These are phyloP conservation scores for Rugalucina vietnamica DNA, from an alignment of 2,888 invertebrate genomes.

Conservation along the genomic window DNA sequence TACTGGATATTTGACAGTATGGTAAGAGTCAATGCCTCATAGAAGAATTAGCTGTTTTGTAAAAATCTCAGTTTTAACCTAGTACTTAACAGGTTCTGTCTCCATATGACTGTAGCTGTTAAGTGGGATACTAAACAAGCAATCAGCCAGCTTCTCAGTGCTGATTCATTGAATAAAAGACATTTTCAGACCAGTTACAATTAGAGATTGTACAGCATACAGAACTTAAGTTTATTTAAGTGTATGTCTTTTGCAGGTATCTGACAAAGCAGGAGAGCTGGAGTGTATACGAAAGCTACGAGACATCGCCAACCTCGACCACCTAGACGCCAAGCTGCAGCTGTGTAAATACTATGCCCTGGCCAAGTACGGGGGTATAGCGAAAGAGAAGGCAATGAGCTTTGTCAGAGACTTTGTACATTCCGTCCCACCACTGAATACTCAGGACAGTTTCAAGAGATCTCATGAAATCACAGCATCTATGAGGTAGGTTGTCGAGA, in stretches of 20 bases:
- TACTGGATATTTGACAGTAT: too few relatives aligned
- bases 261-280: constrained; percentile 72
- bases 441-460: constrained; percentile 73
- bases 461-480: constrained; percentile 78
- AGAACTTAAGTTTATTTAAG: too few relatives aligned
- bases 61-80: too few relatives aligned
- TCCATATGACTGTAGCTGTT: too few relatives aligned
- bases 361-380: constrained; percentile 78
- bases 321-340: constrained; percentile 74
- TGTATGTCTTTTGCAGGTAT: constrained; percentile 55
- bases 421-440: constrained; percentile 73
- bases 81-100: too few relatives aligned
- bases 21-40: too few relatives aligned
- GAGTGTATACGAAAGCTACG: constrained; percentile 78
- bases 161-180: too few relatives aligned
- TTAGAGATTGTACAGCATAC: too few relatives aligned
- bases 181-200: too few relatives aligned
- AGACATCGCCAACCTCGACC: constrained; percentile 72
- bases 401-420: constrained; percentile 78
- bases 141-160: too few relatives aligned
- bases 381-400: constrained; percentile 69
- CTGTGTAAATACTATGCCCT: constrained; percentile 77
- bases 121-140: too few relatives aligned
- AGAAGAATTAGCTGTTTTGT: too few relatives aligned
- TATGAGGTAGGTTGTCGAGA: constrained; percentile 81